Base-by-base conservation (phyloP, 2,113 vertebrate species). In the Bostrychus sinensis region DNA sequence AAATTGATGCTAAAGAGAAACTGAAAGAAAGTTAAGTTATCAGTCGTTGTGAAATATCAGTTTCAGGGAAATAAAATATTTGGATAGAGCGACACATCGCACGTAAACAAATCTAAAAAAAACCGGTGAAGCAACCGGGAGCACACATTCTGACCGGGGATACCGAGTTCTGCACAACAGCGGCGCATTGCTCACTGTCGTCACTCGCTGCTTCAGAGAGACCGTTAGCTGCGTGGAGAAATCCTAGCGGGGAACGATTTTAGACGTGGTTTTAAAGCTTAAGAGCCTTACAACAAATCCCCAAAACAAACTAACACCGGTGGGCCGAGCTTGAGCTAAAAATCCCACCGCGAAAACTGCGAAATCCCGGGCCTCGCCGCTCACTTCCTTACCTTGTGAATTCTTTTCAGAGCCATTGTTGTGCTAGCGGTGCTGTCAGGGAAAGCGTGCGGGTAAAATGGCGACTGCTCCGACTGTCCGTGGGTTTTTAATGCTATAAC, bases 361-460 rank as follows among this genome's bases (percentile, higher is more conserved):
- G 85, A 81, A 84, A 72, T 39, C 63, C 76, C 11, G 69, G 89
- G 91, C 89, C 89, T 88, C 71, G 75, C 19, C 84, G 83, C 48
- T 85, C 81, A 92, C 88, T 93, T 90, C 85, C 94, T 94, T 93
- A 96, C 94, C 94, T 96, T 96, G 89, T 96, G 94, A 93, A 96
- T 96, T 93, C 94, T 95, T 91, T 96, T 96, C 89, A 96, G 91
- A 93, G 94, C 94, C 94, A 96, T 95, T 93, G 92, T 93, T 93
- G 91, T 93, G 92, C 91, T 92, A 88, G 90, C 88, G 84, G 82
- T 88, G 87, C 91, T 93, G 91, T 92, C 92, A 91, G 88, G 78
- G 88, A 83, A 91, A 92, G 91, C 89, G 90, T 91, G 84, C 91
- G 89, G 80, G 89, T 92, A 89, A 92, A 92, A 92, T 88, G 88